Conservation (phyloP, 2,888 invertebrate genomes). For the Pyrocoelia pectoralis region DNA sequence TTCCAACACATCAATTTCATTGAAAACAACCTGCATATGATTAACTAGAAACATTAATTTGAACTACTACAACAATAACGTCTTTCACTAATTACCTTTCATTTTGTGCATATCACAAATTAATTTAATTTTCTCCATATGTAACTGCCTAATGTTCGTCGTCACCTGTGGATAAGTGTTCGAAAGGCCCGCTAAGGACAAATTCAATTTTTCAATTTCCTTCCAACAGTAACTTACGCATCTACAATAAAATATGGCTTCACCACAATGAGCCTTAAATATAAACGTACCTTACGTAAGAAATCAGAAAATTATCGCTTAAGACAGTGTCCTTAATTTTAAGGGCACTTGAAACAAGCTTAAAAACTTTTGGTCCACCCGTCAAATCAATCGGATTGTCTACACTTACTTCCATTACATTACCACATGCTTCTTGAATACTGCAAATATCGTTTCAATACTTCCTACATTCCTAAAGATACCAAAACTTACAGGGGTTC, state of each 20-base stretch:
- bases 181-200: neutral
- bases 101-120: neutral
- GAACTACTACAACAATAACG: neutral
- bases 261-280: neutral
- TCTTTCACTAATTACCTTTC: neutral
- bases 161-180: neutral
- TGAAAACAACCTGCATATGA: neutral
- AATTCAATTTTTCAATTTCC: neutral
- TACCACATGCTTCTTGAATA: neutral
- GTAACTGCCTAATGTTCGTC: neutral
- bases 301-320: neutral
- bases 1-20: neutral
- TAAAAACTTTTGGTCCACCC: neutral
- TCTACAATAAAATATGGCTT: neutral
- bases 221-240: neutral
- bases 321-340: neutral
- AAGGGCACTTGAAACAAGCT: neutral
- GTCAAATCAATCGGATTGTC: neutral
- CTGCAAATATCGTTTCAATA: neutral
- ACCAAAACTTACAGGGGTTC: neutral
- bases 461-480: neutral
- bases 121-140: neutral
- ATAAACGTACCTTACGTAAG: constrained; percentile 2
- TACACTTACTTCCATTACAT: neutral
- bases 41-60: neutral